Evolutionary conservation across 1,140 invertebrate genomes (phyloP), one percentile per base, ranked within the genome.

Genomic region (Zaprionus gabonicus): DNA sequence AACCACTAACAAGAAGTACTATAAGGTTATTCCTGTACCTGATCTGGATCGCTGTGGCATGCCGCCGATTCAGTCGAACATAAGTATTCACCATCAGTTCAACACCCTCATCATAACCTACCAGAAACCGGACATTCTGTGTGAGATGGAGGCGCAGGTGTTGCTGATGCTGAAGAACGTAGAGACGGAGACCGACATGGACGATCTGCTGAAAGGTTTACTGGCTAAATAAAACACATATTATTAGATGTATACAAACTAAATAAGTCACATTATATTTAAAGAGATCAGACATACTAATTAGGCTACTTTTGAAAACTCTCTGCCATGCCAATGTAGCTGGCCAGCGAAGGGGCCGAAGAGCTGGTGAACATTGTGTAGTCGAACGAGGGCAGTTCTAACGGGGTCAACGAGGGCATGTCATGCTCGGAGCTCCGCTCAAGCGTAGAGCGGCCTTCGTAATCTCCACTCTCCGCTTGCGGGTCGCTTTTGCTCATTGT

Each of bases 1-100:
- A 68, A 97, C 96, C 17, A 95, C 93, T 25, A 97, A 97, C 91
- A 97, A 96, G 82, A 97, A 97, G 77, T 97, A 97, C 92, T 97
- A 94, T 82, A 97, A 97, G 85, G 96, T 95, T 81, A 93, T 97
- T n/a, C 78, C 82, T 23, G 92, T 97, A 53, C 96, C 95, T 58
- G 96, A 97, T 90, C 93, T 97, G 36, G 94, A 95, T 71, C 94
- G 96, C 81, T 94, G 95, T n/a, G 94, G 94, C 23, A 67, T 96
- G 27, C 84, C 92, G 23, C 94, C 95, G 36, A 93, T 95, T 58
- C 95, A 96, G 86, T 93, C 94, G 4, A 94, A 95, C 80, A 94
- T 97, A 67, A 93, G 94, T 17, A 95, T 95, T 71, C 93, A 93
- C 34, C 96, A 97, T 93, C 95, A 96, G 79, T 96, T 95, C 78